phyloP scores from a whole-genome alignment of 2,113 vertebrate species.

The Hirundichthys speculiger region DNA sequence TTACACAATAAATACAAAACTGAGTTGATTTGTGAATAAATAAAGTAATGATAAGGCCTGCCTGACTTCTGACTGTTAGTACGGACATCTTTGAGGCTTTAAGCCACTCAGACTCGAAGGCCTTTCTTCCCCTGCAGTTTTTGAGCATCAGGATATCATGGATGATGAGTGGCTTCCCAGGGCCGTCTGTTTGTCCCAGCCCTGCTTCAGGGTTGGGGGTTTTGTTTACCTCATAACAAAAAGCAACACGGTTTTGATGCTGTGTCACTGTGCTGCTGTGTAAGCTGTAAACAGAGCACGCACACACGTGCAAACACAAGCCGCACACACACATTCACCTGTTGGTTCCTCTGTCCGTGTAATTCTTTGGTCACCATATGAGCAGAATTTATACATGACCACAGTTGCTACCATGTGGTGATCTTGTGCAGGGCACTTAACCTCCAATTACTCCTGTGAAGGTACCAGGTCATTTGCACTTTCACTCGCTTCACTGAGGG shows the following conservation, averaged over 20 bases:
- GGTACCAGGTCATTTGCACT: no score
- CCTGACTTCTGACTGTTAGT: no score
- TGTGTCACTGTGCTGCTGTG: slow-evolving; percentile 56
- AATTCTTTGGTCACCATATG: background rate
- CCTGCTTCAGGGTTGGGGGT: slow-evolving; percentile 48
- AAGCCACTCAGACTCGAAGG: background rate
- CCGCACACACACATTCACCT: background rate
- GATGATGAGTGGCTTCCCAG: slow-evolving; percentile 18
- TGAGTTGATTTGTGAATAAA: no score
- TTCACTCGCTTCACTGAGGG: no score
- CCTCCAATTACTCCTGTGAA: no score
- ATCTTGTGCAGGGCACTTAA: no score
- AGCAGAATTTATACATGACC: background rate
- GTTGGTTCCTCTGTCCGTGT: background rate
- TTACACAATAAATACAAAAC: no score
- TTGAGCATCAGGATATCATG: slow-evolving; percentile 43
- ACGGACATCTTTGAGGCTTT: no score
- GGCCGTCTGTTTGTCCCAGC: slow-evolving; percentile 45
- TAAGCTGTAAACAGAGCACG: slow-evolving; percentile 61
- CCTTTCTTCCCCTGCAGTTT: background rate
- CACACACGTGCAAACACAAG: slow-evolving; percentile 9
- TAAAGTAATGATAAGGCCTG: no score
- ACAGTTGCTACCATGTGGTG: no score
- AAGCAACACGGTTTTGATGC: slow-evolving; percentile 55
- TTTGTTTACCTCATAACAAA: slow-evolving; percentile 71